Evolutionary conservation across 2,888 invertebrate species (phyloP), one percentile per base, ranked within the genome.

Genomic region (Synergus gifuensis): DNA sequence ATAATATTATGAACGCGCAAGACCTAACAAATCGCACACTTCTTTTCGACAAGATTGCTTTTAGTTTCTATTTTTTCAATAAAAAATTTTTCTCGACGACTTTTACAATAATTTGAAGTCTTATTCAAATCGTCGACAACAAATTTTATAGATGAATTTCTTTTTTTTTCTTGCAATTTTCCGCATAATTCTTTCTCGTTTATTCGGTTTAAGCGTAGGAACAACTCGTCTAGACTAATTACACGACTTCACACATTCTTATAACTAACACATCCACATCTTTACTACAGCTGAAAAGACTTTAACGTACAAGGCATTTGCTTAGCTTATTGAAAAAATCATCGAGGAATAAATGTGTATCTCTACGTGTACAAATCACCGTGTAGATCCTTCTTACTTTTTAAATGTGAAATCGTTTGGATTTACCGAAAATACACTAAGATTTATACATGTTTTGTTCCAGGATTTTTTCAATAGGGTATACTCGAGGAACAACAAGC

Each of bases 401-500:
- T 2, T 28, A 28, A 28, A 28, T 28, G 22, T 28, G 1, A 28
- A 28, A 28, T 28, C 22, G 22, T 2, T 28, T 28, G 22, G 2
- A 28, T 28, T 28, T 28, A 28, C 22, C 22, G 22, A 2, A 28
- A 28, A 28, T 28, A 28, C 22, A 28, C 22, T 28, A 28, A 28
- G 22, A 28, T 28, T 28, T 28, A 28, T 28, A 28, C 22, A 28
- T 28, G 0, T 28, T 28, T 28, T 28, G 22, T 28, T 28, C 22
- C 22, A 28, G 22, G 22, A 28, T 28, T 28, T 28, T 28, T 28
- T 28, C 22, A 28, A 28, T 28, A 28, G 22, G 22, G 2, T 28
- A 84, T 77, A 83, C 73, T 84, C 79, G 84, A 85, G 86, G 88
- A 86, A 89, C 87, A 79, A 84, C 78, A 83, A 87, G 82, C 85